Conservation (phyloP, 2,797 vertebrate species). For the Heterohyrax brucei region DNA sequence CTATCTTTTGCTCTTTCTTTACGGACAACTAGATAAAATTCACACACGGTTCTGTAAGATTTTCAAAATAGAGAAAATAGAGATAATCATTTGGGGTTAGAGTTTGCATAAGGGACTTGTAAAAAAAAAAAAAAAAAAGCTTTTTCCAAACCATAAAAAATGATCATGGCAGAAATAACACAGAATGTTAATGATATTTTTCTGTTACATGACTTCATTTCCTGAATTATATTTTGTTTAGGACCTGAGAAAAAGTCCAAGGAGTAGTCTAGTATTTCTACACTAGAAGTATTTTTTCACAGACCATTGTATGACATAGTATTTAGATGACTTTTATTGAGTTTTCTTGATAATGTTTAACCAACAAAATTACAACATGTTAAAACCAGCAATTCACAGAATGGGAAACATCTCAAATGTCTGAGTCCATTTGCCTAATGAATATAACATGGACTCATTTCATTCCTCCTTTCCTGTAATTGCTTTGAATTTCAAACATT, state of each 20-base stretch:
- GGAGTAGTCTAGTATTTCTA: constrained; percentile 56
- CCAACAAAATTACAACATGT: constrained; percentile 67
- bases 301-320: constrained; percentile 46
- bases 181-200: constrained; percentile 79
- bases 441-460: constrained; percentile 81
- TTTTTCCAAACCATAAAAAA: constrained; percentile 63
- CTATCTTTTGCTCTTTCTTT: constrained; percentile 81
- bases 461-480: constrained; percentile 76
- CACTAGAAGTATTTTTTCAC: constrained; percentile 61
- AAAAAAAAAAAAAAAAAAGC: constrained; percentile 67
- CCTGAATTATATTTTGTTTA: constrained; percentile 79
- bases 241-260: constrained; percentile 72
- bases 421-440: constrained; percentile 77
- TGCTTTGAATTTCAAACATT: constrained; percentile 83
- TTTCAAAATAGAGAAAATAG: constrained; percentile 77
- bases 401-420: constrained; percentile 75
- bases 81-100: constrained; percentile 83
- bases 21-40: constrained; percentile 83
- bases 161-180: constrained; percentile 70
- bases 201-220: constrained; percentile 80
- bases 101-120: constrained; percentile 79
- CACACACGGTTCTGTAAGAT: constrained; percentile 81
- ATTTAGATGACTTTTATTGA: constrained; percentile 42
- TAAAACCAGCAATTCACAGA: constrained; percentile 73
- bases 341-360: constrained; percentile 72